phyloP scores from a whole-genome alignment of 2,113 vertebrate genomes.

The Microtus oregoni region DNA sequence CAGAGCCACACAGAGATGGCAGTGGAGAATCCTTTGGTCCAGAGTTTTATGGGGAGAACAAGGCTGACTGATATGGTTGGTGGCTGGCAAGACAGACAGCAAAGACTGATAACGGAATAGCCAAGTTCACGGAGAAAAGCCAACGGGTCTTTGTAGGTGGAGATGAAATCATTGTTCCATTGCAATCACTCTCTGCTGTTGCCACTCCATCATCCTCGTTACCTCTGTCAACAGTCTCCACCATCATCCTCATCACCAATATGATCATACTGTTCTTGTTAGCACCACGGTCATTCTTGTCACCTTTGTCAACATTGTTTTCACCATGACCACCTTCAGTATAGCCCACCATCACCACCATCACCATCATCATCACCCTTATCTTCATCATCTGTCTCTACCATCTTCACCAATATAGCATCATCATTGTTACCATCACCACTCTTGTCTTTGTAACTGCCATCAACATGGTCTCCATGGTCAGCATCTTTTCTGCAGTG shows the following conservation, averaged over 20 bases:
- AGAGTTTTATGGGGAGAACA: not conserved
- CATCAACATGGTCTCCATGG: not conserved
- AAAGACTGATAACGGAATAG: fast-evolving
- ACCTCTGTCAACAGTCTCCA: not conserved
- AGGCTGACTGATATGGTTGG: not conserved
- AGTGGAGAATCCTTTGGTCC: not conserved
- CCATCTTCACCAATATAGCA: not conserved
- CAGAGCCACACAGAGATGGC: not conserved
- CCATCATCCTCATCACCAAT: not conserved
- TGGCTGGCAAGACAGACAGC: not conserved
- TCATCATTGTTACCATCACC: no score
- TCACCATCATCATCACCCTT: not conserved
- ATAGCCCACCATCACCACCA: not conserved
- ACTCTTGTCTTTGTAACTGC: not conserved
- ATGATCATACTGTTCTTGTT: no score
- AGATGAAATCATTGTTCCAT: not conserved
- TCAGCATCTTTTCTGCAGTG: not conserved
- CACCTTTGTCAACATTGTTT: not conserved
- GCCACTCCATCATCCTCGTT: not conserved
- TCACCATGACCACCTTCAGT: not conserved
- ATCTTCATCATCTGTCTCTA: not conserved
- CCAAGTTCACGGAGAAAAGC: not conserved
- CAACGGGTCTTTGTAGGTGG: not conserved
- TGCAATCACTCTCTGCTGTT: not conserved
- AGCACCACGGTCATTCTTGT: no score